phyloP scores from a whole-genome alignment of 1,140 invertebrate species.

The Fopius arisanus region DNA sequence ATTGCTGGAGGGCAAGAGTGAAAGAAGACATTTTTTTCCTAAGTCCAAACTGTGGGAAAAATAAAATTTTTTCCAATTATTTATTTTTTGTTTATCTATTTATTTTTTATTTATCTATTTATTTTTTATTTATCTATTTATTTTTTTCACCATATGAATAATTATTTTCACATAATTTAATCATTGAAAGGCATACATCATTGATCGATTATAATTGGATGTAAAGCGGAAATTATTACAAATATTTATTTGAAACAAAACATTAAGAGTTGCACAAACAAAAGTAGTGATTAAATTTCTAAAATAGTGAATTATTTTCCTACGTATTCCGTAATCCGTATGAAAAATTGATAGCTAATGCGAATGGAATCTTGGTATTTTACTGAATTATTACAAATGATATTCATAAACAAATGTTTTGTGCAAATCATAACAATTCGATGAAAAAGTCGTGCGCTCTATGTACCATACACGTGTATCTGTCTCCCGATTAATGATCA shows the following conservation, averaged over 20 bases:
- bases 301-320: too few relatives aligned
- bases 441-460: constrained; percentile 31
- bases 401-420: too few relatives aligned
- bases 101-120: not conserved
- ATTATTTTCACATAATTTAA: too few relatives aligned
- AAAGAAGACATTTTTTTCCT: not conserved
- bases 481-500: constrained; percentile 17
- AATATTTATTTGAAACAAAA: not conserved
- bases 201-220: not conserved
- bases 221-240: not conserved
- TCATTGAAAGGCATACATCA: not conserved
- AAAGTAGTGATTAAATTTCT: too few relatives aligned
- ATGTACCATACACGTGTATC: constrained; percentile 30
- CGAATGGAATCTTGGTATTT: not conserved
- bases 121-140: not conserved
- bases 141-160: not conserved
- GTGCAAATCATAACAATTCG: not conserved
- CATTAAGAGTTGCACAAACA: too few relatives aligned
- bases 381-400: too few relatives aligned
- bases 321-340: too few relatives aligned
- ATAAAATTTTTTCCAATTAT: not conserved
- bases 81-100: not conserved
- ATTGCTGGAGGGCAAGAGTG: not conserved
- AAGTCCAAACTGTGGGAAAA: not conserved
- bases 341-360: too few relatives aligned